Base-by-base conservation (phyloP, 2,113 vertebrate species). In the Bos javanicus region DNA sequence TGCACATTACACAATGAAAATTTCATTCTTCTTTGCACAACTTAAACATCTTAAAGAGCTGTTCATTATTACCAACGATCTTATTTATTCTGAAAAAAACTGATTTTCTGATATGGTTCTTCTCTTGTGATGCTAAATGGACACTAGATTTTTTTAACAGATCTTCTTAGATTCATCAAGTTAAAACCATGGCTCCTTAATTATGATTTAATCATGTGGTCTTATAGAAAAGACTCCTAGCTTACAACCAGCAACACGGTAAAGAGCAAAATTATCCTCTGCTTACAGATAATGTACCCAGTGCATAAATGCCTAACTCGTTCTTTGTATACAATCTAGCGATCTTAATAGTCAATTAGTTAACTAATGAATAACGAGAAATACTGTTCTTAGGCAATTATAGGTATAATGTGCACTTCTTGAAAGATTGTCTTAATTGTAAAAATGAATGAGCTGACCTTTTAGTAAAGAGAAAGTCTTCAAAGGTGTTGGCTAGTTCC, bases 381-480 rank as follows among this genome's bases (percentile, higher is more conserved):
- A 93, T 46, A 78, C 4, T 52, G 9, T 56, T 85, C 89, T 95
- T 82, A 93, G 90, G 19, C 46, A 92, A 84, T 1, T 87, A 30
- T 14, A 92, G 71, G 90, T 83, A 89, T 54, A 92, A 92, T 54
- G 3, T 48, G 6, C 3, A 87, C 52, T 94, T 89, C 36, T 60
- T 84, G 4, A 97, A 92, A 97, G 57, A 54, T 0, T 92, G n/a
- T 87, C 33, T 60, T 88, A 74, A 93, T 64, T 95, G 43, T 95
- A 36, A 30, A 89, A 30, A 71, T 85, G 3, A 96, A 98, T 56
- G 16, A 15, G 11, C 98, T 96, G 98, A 99, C 99, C 99, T 99
- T 99, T 99, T 99, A 94, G 99, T 99, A 98, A 99, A 99, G 90
- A 99, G 99, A 98, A 99, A 99, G 98, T 99, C 99, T 98, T 99